These are phyloP conservation scores for Macroramphosus scolopax DNA, from an alignment of 2,797 vertebrate species.

Conservation along the genomic window DNA sequence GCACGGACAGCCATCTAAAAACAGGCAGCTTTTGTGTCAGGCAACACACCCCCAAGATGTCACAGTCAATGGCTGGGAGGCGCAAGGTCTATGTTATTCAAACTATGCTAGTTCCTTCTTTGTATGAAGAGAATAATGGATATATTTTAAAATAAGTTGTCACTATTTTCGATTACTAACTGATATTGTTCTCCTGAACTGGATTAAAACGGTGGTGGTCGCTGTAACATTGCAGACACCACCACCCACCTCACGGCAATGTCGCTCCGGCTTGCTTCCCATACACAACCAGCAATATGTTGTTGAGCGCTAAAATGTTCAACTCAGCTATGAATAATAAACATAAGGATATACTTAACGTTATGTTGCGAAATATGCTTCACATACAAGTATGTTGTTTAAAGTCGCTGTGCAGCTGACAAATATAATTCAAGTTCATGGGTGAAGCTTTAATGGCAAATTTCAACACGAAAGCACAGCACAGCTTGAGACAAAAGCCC, in stretches of 20 bases:
- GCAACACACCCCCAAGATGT: conserved; percentile 77
- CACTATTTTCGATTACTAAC: no score
- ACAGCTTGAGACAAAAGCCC: conserved; percentile 79
- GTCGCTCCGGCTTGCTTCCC: conserved; percentile 41
- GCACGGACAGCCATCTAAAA: conserved; percentile 68
- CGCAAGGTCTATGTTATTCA: conserved; percentile 40
- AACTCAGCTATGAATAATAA: conserved; percentile 36
- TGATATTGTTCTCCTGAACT: no score
- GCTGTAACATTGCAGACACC: conserved; percentile 46
- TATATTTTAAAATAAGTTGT: no score
- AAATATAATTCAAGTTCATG: not conserved
- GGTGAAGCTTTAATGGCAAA: conserved; percentile 20
- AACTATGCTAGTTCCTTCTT: conserved; percentile 42
- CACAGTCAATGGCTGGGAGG: conserved; percentile 52
- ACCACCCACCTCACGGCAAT: conserved; percentile 46
- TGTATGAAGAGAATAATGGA: conserved; percentile 8
- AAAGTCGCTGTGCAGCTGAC: not conserved
- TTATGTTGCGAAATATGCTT: not conserved
- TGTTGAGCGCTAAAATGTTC: conserved; percentile 43
- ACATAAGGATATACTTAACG: conserved; percentile 14
- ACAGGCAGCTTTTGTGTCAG: conserved; percentile 77
- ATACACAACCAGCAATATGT: conserved; percentile 28
- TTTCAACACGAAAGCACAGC: conserved; percentile 32
- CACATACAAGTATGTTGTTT: not conserved
- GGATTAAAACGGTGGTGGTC: not conserved